Conservation (phyloP, 1,140 invertebrate species). For the Drosophila nikananu region DNA sequence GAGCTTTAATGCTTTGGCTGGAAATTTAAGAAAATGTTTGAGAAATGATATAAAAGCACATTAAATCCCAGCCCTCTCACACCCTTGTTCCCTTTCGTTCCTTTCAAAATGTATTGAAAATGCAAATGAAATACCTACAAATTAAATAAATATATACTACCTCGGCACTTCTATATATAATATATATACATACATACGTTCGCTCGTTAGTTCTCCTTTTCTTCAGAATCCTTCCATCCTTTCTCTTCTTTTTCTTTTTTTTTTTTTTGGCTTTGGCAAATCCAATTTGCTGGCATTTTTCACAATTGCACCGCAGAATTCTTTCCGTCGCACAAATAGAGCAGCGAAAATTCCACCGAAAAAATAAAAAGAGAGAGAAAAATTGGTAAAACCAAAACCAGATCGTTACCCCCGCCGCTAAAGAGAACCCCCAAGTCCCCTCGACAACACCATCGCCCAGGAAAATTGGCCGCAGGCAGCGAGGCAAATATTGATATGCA, state of each 20-base stretch:
- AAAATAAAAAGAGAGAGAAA: neutral
- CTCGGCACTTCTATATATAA: neutral
- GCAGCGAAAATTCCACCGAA: conserved; percentile 12
- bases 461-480: conserved; percentile 75
- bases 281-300: conserved; percentile 76
- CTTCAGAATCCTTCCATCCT: neutral
- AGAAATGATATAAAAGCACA: neutral
- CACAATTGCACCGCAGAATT: conserved; percentile 52
- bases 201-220: conserved; percentile 13
- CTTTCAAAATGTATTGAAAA: conserved; percentile 7
- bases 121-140: conserved; percentile 45
- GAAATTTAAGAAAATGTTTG: neutral
- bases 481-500: conserved; percentile 55
- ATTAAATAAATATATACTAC: conserved; percentile 14
- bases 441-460: conserved; percentile 21
- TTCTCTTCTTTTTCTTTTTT: neutral
- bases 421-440: conserved; percentile 8
- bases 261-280: conserved; percentile 38
- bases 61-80: neutral
- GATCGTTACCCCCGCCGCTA: conserved; percentile 12
- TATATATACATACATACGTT: neutral
- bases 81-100: neutral
- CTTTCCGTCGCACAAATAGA: conserved; percentile 23
- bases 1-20: too few relatives aligned
- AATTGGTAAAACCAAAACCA: conserved; percentile 21